phyloP scores from a whole-genome alignment of 2,797 vertebrate genomes.

The Aphelocoma californica region DNA sequence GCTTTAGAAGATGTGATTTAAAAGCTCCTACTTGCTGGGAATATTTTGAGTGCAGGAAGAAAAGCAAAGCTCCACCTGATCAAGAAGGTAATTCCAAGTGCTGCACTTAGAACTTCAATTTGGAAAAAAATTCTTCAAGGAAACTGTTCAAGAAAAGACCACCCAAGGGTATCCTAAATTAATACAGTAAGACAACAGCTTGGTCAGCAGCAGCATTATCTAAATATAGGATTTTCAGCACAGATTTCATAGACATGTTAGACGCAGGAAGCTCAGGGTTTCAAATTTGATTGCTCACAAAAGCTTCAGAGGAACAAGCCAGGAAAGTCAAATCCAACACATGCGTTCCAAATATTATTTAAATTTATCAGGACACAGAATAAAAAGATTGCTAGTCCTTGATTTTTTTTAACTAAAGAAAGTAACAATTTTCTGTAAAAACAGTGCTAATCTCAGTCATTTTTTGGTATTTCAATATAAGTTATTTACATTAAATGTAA shows the following conservation, averaged over 20 bases:
- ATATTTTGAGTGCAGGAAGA: neutral
- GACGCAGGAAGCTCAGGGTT: neutral
- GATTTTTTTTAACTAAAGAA: neutral
- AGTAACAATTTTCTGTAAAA: neutral
- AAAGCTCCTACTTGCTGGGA: neutral
- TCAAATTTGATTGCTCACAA: neutral
- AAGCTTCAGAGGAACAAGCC: neutral
- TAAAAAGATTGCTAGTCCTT: neutral
- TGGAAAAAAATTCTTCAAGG: neutral
- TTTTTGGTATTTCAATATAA: neutral
- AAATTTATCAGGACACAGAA: neutral
- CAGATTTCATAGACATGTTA: neutral
- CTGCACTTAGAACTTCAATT: neutral
- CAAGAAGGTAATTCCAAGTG: neutral
- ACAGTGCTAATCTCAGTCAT: neutral
- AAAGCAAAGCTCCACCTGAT: neutral
- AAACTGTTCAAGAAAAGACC: neutral
- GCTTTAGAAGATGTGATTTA: neutral
- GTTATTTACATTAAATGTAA: neutral
- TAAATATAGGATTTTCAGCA: neutral
- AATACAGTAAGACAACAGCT: neutral
- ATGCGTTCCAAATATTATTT: neutral
- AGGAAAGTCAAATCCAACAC: neutral
- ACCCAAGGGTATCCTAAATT: neutral
- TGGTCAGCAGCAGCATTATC: neutral